Percentiles rank a stretch among this genome's conserved stretches.
These are phyloP conservation scores for Notechis scutatus DNA, from an alignment of 2,113 vertebrate genomes.

Conservation along the genomic window DNA sequence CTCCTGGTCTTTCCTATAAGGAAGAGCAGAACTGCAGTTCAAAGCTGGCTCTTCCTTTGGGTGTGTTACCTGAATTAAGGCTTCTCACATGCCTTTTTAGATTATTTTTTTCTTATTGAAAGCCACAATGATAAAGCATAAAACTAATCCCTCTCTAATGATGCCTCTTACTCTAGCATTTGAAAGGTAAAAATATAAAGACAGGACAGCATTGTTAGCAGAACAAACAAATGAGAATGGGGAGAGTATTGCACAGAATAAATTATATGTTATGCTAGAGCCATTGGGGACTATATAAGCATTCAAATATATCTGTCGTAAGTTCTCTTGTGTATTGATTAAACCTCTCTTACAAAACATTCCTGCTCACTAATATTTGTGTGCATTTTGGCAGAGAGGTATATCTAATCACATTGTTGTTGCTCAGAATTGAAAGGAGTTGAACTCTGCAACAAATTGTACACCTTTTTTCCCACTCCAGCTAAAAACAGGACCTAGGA, in stretches of 20 bases:
- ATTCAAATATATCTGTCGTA: background rate
- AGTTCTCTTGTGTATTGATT: background rate
- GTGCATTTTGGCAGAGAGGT: background rate
- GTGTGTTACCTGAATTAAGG: background rate
- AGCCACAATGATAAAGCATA: no score
- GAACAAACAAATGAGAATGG: background rate
- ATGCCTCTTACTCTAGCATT: background rate
- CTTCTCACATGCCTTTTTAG: background rate
- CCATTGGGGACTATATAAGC: background rate
- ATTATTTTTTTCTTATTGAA: background rate
- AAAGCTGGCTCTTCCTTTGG: background rate
- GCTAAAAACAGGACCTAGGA: background rate
- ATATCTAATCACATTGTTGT: background rate
- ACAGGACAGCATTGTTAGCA: background rate
- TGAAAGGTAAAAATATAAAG: background rate
- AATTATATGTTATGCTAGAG: background rate
- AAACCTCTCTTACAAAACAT: background rate
- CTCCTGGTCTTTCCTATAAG: background rate
- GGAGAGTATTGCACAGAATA: background rate
- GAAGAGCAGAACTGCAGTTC: background rate
- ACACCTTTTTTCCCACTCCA: background rate
- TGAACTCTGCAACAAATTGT: background rate
- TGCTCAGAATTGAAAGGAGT: background rate
- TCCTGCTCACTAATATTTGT: background rate
- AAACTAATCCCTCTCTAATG: background rate